phyloP scores from a whole-genome alignment of 2,797 vertebrate genomes.

The Fringilla coelebs region DNA sequence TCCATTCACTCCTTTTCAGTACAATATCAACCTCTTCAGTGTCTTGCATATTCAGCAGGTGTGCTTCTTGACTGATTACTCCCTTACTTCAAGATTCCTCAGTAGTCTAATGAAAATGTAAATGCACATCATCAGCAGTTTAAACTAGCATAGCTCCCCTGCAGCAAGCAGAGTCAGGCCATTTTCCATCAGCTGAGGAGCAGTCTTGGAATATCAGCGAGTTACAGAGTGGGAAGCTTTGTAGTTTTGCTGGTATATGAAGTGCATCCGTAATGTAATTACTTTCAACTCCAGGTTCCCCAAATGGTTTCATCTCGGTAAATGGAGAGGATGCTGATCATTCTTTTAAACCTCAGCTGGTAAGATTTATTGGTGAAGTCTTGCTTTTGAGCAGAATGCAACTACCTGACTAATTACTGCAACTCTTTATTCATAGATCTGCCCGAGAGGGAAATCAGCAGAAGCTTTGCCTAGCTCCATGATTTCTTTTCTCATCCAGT shows the following conservation, averaged over 20 bases:
- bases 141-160: background rate
- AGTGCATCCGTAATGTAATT: slow-evolving; percentile 1
- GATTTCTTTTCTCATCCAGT: background rate
- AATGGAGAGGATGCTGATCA: background rate
- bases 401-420: background rate
- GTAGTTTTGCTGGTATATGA: background rate
- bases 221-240: background rate
- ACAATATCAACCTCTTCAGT: background rate
- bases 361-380: background rate
- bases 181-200: background rate
- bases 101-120: slow-evolving; percentile 6
- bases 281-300: background rate
- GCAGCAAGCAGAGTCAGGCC: background rate
- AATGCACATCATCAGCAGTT: background rate
- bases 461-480: background rate
- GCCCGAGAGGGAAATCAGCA: background rate
- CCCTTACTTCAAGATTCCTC: background rate
- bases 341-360: background rate
- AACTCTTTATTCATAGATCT: background rate
- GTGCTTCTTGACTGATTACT: slow-evolving; percentile 1
- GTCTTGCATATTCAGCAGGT: background rate
- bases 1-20: background rate
- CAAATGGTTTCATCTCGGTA: background rate
- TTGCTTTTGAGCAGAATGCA: background rate
- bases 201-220: background rate